A percentile compares a stretch with the other conserved stretches of the same genome.
These are phyloP conservation scores for Psittacula cyanocephala DNA, from an alignment of 2,113 vertebrate genomes.

Conservation along the genomic window DNA sequence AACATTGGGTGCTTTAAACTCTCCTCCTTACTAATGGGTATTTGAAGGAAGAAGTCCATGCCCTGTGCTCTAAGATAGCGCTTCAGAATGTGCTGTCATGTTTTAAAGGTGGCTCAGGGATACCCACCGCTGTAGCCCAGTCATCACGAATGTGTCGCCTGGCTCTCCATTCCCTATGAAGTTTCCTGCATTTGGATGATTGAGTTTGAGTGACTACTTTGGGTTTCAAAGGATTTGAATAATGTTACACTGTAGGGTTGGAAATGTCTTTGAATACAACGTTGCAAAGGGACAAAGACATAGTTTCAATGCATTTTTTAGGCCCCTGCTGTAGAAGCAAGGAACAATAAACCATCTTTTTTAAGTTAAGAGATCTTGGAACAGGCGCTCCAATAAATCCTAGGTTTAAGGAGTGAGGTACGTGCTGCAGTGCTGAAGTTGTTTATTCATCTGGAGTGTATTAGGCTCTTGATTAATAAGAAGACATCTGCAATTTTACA, in stretches of 20 bases:
- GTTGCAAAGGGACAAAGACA: constrained; percentile 56
- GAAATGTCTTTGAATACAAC: constrained; percentile 69
- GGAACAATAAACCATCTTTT: constrained; percentile 77
- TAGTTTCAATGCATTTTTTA: constrained; percentile 71
- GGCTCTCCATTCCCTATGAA: constrained; percentile 47
- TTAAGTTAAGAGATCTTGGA: constrained; percentile 86
- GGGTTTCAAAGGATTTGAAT: constrained; percentile 73
- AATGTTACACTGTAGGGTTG: constrained; percentile 58
- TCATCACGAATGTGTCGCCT: not conserved
- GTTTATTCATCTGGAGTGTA: constrained; percentile 98
- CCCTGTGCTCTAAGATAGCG: not conserved
- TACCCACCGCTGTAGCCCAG: not conserved
- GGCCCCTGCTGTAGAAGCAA: constrained; percentile 71
- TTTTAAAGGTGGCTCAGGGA: not conserved
- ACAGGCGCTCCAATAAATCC: constrained; percentile 71
- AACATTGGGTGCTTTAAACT: not conserved
- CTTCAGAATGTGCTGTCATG: not conserved
- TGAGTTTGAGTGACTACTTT: constrained; percentile 68
- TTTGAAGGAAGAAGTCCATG: not conserved
- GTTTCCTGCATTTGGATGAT: constrained; percentile 43
- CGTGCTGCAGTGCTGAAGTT: constrained; percentile 78
- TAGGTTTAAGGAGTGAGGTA: constrained; percentile 76
- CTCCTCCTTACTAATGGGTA: constrained; percentile 7
- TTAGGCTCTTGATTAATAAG: constrained; percentile 94
- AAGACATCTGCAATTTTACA: constrained; percentile 88